Conservation (phyloP, 2,888 invertebrate genomes). For the Trichacis sp. region DNA sequence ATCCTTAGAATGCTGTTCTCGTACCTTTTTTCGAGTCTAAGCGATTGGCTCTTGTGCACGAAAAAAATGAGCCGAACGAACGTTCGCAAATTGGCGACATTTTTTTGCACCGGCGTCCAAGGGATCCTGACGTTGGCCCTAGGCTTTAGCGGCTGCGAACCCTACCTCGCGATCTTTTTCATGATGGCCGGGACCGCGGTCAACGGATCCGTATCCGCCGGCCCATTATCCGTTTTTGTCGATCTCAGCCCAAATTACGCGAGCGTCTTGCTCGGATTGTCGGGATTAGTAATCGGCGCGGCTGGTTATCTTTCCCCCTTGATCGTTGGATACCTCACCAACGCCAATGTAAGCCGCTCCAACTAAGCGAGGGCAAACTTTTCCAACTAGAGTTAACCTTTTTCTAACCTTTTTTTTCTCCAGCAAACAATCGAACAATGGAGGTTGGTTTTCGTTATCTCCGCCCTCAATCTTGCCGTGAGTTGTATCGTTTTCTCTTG, state of each 20-base stretch:
- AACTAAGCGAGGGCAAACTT: neutral
- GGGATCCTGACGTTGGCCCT: slow-evolving; percentile 75
- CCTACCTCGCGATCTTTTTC: slow-evolving; percentile 73
- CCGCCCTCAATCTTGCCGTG: slow-evolving; percentile 51
- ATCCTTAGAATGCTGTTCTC: slow-evolving; percentile 74
- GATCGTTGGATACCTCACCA: slow-evolving; percentile 75
- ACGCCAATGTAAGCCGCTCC: slow-evolving; percentile 76
- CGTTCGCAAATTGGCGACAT: slow-evolving; percentile 76
- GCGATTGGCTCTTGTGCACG: slow-evolving; percentile 73
- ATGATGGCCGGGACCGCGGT: slow-evolving; percentile 75
- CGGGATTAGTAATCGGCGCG: slow-evolving; percentile 72
- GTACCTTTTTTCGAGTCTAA: slow-evolving; percentile 71
- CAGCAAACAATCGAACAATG: slow-evolving; percentile 66
- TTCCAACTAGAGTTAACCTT: slow-evolving; percentile 9
- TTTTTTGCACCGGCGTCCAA: slow-evolving; percentile 73
- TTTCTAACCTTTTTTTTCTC: neutral
- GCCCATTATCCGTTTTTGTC: slow-evolving; percentile 76
- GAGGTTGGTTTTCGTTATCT: slow-evolving; percentile 61
- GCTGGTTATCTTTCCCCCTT: slow-evolving; percentile 76
- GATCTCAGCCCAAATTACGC: slow-evolving; percentile 77
- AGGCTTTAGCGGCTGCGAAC: slow-evolving; percentile 76
- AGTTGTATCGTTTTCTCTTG: slow-evolving; percentile 52
- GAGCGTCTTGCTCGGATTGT: slow-evolving; percentile 74
- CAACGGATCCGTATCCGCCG: slow-evolving; percentile 78
- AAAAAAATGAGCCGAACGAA: slow-evolving; percentile 74